Percentiles rank a stretch among this genome's conserved stretches.
Conservation (phyloP, 2,888 invertebrate species). For the Ophioninae sp. region DNA sequence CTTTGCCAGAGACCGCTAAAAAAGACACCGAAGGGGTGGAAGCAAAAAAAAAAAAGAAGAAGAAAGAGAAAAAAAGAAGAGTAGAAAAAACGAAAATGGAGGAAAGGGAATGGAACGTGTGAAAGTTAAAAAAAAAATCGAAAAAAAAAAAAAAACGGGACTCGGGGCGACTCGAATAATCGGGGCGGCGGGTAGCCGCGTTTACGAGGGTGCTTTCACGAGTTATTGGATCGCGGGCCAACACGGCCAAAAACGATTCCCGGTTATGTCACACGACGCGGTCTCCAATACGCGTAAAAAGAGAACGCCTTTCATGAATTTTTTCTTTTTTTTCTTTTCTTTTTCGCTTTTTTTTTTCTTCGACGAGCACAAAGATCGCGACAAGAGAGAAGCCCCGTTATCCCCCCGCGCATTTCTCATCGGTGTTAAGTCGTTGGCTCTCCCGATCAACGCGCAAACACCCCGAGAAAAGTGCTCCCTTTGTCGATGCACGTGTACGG, state of each 20-base stretch:
- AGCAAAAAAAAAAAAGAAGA: not conserved
- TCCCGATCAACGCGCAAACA: constrained; percentile 44
- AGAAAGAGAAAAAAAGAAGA: constrained; percentile 6
- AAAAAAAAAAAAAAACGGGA: constrained; percentile 1
- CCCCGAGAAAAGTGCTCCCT: constrained; percentile 60
- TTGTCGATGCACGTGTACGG: constrained; percentile 54
- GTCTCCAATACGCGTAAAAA: constrained; percentile 63
- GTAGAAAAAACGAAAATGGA: constrained; percentile 22
- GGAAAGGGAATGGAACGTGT: not conserved
- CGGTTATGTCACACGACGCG: constrained; percentile 72
- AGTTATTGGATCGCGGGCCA: constrained; percentile 61
- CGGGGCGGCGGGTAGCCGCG: constrained; percentile 8
- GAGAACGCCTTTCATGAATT: constrained; percentile 70
- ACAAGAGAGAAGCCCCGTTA: constrained; percentile 72
- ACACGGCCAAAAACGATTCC: constrained; percentile 10
- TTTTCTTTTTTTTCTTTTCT: constrained; percentile 35
- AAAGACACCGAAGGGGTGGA: constrained; percentile 28
- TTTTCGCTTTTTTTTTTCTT: constrained; percentile 2
- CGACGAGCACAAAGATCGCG: constrained; percentile 70
- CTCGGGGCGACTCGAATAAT: constrained; percentile 20
- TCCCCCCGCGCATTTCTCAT: constrained; percentile 53
- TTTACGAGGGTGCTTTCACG: constrained; percentile 48
- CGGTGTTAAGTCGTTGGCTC: constrained; percentile 51
- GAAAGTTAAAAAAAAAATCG: not conserved
- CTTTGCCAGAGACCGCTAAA: constrained; percentile 54